Conservation (phyloP, 2,113 vertebrate genomes). For the Phrynosoma blainvillii region DNA sequence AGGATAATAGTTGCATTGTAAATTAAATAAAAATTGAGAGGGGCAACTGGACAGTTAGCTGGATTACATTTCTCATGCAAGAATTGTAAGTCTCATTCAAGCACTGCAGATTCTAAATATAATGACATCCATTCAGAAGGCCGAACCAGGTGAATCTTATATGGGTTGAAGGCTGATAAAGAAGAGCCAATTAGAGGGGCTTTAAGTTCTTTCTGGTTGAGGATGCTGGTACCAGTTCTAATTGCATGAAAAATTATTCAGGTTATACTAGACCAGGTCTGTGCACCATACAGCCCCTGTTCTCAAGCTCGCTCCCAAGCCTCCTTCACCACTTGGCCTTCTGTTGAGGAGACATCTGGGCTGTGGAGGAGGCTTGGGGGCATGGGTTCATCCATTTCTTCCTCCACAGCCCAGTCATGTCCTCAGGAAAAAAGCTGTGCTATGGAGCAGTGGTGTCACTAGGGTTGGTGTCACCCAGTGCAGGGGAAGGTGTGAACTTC, state of each 20-base stretch:
- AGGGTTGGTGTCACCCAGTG: no score
- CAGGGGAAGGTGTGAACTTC: no score
- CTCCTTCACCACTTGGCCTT: no score
- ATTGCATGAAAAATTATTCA: background rate
- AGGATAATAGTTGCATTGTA: background rate
- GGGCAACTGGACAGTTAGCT: background rate
- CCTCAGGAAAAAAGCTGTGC: no score
- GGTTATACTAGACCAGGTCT: background rate
- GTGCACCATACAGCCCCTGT: no score
- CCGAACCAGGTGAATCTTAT: background rate
- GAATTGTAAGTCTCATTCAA: background rate
- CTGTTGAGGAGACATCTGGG: no score
- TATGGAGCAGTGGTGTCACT: no score
- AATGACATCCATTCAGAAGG: background rate
- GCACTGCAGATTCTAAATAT: background rate
- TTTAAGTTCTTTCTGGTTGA: background rate
- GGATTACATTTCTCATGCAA: no score
- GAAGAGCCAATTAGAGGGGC: background rate
- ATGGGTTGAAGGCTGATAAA: background rate
- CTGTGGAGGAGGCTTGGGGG: no score
- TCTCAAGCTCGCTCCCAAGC: no score
- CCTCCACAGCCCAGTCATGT: no score
- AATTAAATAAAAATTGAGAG: background rate
- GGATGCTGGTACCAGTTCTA: background rate
- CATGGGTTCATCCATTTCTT: no score